Evolutionary conservation across 2,888 invertebrate genomes (phyloP), one percentile per base, ranked within the genome.

Genomic region (Perithous albicinctus): DNA sequence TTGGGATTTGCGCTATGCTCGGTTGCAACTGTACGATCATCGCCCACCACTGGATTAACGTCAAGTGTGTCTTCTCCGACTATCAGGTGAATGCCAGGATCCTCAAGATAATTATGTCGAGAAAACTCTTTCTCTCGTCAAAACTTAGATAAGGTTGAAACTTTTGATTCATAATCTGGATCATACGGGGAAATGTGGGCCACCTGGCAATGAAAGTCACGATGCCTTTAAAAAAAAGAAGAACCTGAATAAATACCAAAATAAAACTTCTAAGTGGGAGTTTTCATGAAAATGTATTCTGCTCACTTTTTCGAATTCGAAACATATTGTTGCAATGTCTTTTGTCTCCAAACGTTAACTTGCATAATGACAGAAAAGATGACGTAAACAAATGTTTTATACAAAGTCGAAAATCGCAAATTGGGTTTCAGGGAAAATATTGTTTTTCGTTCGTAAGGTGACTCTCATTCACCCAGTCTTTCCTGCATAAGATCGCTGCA

Each of bases 41-140:
- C 69, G 93, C 93, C 32, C 94, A 94, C 86, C 94, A 94, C 59
- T 95, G 95, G 95, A 94, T 94, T 88, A 94, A 93, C 86, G 94
- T 96, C 89, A 95, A 95, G 93, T 96, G 96, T 92, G 94, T 94
- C 86, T 94, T 96, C 88, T 93, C 93, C 82, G 91, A 92, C 77
- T 93, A 94, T 89, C 94, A 95, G 95, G 96, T 95, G 94, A 93
- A 93, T 93, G 86, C 67, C 69, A 54, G 56, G 70, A 78, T 61
- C 76, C n/a, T 41, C 61, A 66, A 61, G 41, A 26, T 73, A 29
- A 46, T 46, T 18, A 43, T 63, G 4, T 23, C 26, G 29, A 35
- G 43, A 70, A 64, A 63, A 10, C 29, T 29, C 15, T 32, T 6
- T n/a, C 10, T 0, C 18, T 0, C 59, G 7, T 7, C 63, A 5